Evolutionary conservation across 2,797 vertebrate genomes (phyloP), one percentile per base, ranked within the genome.

Genomic region (Bradypodion ventrale): DNA sequence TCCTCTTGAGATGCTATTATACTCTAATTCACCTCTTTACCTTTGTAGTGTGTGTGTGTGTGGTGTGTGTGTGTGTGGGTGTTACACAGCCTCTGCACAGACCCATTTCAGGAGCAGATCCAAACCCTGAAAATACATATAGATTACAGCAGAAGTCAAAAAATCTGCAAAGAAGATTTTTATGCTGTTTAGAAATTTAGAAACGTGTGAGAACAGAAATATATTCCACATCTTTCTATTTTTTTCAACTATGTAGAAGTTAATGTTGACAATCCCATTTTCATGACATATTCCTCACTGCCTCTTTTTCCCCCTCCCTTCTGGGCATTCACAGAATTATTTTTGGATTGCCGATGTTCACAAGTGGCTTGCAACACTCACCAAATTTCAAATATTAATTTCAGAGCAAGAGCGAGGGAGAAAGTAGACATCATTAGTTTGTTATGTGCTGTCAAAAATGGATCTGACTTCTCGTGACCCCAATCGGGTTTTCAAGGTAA

Each of bases 61-160:
- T 68, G 52, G n/a, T n/a, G n/a, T n/a, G n/a, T n/a, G n/a, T 10
- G 46, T 10, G 52, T 15, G 52, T 56, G 10, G 16, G 46, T 16
- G 56, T 19, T 9, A 25, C 42, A 76, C 78, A 65, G 52, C 76
- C 83, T 85, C 52, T 81, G 86, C 87, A 91, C 85, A 75, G 19
- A 78, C 84, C 4, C 42, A 88, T 88, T 92, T 92, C 80, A 87
- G 65, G 84, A 66, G 52, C 77, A 32, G 23, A 74, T 16, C 15
- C 2, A 35, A 49, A 46, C 23, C 21, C 35, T 23, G 5, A 46
- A 73, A 62, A 40, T 73, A 46, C 21, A 63, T 49, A n/a, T 16
- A 25, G 42, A 5, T 82, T 63, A 44, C 8, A 25, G 56, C 3
- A 29, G 44, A 74, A 29, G 59, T 44, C 56, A 40, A 74, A 63